phyloP scores from a whole-genome alignment of 2,113 vertebrate genomes.

The Callospermophilus lateralis region DNA sequence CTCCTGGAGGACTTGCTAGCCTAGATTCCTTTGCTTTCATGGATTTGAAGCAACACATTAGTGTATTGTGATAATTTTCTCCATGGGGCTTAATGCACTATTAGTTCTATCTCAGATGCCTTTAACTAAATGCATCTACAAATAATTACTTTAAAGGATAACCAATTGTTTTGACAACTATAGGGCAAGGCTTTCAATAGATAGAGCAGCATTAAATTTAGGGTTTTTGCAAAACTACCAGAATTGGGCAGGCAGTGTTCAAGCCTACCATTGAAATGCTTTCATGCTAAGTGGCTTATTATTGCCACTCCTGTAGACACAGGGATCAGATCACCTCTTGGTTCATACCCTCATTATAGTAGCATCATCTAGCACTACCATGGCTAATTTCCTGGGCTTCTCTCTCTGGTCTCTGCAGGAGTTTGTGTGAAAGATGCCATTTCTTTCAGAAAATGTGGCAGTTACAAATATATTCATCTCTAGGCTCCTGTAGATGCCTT shows the following conservation, averaged over 20 bases:
- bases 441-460: conserved; percentile 66
- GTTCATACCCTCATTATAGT: conserved; percentile 29
- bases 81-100: conserved; percentile 30
- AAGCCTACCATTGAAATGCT: conserved; percentile 56
- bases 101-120: conserved; percentile 52
- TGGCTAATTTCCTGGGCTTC: not conserved
- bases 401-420: conserved; percentile 9
- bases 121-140: conserved; percentile 77
- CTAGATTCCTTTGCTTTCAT: conserved; percentile 54
- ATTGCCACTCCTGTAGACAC: conserved; percentile 44
- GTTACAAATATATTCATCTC: conserved; percentile 51
- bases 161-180: conserved; percentile 76
- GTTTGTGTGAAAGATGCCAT: conserved; percentile 42
- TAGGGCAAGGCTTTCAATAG: conserved; percentile 73
- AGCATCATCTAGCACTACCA: conserved; percentile 37
- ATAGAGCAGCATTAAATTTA: conserved; percentile 50
- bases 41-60: conserved; percentile 38
- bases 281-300: conserved; percentile 73
- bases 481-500: conserved; percentile 15
- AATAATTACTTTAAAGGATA: conserved; percentile 74
- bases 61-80: not conserved
- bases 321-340: conserved; percentile 41
- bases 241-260: conserved; percentile 38
- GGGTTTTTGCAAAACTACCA: conserved; percentile 46
- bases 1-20: not conserved